Evolutionary conservation across 2,113 vertebrate genomes (phyloP).

Genomic region (Laticauda colubrina): DNA sequence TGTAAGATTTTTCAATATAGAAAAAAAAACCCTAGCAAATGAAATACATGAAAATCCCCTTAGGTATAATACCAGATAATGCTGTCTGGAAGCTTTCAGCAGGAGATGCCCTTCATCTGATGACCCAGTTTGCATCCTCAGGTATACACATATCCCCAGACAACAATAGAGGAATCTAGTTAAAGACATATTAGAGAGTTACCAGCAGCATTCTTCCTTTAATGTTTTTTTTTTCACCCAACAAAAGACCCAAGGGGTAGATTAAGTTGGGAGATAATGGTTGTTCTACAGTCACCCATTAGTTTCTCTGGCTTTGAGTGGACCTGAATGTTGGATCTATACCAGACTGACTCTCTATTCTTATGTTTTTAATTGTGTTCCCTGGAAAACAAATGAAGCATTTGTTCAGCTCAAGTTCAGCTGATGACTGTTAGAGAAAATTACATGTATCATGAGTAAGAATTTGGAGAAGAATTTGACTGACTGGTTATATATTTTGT

Average conservation of each 20-base stretch:
- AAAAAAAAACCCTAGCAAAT: background rate
- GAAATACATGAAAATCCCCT: background rate
- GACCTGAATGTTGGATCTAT: background rate
- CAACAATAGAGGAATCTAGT: background rate
- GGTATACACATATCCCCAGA: background rate
- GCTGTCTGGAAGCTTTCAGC: constrained; percentile 35
- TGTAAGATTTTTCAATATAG: background rate
- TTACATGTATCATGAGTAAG: background rate
- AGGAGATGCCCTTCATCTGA: constrained; percentile 48
- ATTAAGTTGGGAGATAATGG: background rate
- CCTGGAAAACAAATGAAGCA: background rate
- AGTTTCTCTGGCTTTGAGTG: background rate
- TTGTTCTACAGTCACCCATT: background rate
- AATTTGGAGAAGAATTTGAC: background rate
- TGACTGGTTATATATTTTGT: background rate
- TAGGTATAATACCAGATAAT: constrained; percentile 1
- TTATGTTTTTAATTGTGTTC: background rate
- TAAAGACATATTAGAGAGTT: background rate
- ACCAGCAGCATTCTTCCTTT: background rate
- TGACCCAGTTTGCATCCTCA: background rate
- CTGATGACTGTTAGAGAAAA: background rate
- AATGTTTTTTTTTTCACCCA: background rate
- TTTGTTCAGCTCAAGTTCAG: background rate
- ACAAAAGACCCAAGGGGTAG: background rate
- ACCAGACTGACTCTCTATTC: background rate